phyloP scores from a whole-genome alignment of 2,113 vertebrate species.

The Scytalopus superciliaris region DNA sequence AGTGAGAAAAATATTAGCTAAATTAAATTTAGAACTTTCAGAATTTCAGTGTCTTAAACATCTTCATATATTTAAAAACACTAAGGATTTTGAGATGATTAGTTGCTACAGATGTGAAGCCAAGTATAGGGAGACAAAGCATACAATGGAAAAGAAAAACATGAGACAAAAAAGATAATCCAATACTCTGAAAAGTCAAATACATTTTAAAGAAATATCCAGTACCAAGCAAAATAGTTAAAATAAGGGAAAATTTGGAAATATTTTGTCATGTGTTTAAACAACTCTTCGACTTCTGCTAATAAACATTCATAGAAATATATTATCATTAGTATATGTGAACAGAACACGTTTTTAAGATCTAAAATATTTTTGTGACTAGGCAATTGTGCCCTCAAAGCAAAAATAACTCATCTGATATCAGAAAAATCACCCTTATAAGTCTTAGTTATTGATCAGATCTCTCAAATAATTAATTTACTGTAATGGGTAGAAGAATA shows the following conservation, averaged over 20 bases:
- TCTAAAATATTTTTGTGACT: not conserved
- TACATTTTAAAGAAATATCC: not conserved
- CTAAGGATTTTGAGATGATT: not conserved
- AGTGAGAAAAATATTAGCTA: not conserved
- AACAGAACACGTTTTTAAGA: not conserved
- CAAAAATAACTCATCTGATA: not conserved
- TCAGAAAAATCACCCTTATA: fast-evolving
- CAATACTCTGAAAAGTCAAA: not conserved
- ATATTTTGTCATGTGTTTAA: not conserved
- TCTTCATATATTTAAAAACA: not conserved
- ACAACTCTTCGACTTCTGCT: not conserved
- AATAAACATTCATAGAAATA: not conserved
- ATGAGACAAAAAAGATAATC: not conserved
- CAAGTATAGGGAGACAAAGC: not conserved
- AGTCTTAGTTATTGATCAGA: not conserved
- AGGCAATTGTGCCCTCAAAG: not conserved
- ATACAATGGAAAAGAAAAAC: not conserved
- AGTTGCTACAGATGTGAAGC: not conserved
- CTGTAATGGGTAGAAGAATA: not conserved
- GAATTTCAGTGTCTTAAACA: not conserved
- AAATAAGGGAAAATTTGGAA: not conserved
- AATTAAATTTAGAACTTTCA: not conserved
- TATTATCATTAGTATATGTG: not conserved
- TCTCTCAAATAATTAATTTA: not conserved
- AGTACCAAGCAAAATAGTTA: not conserved